phyloP scores from a whole-genome alignment of 35 echinoderm and acorn worm genomes.

The Lytechinus pictus region DNA sequence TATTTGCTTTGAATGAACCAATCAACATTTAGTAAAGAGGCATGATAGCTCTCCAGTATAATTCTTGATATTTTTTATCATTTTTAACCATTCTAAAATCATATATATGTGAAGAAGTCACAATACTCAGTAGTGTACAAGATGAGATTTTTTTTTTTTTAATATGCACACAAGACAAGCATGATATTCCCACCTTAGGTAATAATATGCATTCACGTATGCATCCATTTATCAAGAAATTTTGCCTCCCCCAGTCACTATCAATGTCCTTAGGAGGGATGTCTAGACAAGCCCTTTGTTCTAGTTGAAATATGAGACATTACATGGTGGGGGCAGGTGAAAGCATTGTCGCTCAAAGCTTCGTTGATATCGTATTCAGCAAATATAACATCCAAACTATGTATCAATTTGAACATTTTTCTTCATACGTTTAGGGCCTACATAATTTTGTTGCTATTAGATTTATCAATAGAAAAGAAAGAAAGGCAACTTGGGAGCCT shows the following conservation, averaged over 20 bases:
- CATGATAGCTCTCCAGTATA: too few relatives aligned
- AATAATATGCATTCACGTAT: neutral
- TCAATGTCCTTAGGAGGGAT: neutral
- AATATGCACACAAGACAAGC: neutral
- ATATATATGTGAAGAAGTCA: too few relatives aligned
- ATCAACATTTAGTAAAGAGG: too few relatives aligned
- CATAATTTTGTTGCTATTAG: too few relatives aligned
- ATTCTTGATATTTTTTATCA: too few relatives aligned
- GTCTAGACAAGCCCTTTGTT: slow-evolving; percentile 24
- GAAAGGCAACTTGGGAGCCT: neutral
- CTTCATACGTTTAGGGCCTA: too few relatives aligned
- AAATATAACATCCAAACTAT: neutral
- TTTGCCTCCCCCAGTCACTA: neutral
- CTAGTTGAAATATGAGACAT: slow-evolving; percentile 1
- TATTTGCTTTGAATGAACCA: too few relatives aligned
- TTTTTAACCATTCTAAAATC: too few relatives aligned
- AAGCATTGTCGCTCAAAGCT: neutral
- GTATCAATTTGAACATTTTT: too few relatives aligned
- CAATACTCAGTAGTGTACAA: neutral
- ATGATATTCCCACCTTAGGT: neutral
- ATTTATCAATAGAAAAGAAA: neutral
- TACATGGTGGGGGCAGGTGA: neutral
- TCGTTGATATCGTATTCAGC: neutral
- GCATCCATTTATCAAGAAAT: neutral
- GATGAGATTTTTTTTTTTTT: neutral